phyloP scores from a whole-genome alignment of 2,888 invertebrate genomes.

The Nasonia oneida region DNA sequence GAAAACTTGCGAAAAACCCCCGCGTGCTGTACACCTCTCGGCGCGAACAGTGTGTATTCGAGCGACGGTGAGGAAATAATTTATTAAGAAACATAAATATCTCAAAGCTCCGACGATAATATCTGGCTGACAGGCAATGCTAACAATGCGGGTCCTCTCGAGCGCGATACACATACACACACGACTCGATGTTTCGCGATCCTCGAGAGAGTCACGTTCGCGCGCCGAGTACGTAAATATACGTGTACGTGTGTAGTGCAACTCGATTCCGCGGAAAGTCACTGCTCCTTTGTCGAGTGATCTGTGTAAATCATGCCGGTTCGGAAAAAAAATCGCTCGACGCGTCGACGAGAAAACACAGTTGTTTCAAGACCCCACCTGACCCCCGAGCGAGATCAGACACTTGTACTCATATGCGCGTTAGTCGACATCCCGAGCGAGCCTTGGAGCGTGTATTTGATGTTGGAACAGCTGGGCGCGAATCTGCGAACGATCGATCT shows the following conservation, averaged over 20 bases:
- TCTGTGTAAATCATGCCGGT: not conserved
- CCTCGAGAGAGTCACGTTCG: slow-evolving; percentile 25
- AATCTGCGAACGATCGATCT: too few relatives aligned
- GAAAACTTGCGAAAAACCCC: slow-evolving; percentile 54
- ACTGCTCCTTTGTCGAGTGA: not conserved
- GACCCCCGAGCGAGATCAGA: too few relatives aligned
- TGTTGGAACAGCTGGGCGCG: too few relatives aligned
- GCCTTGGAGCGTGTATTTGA: too few relatives aligned
- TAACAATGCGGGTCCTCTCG: slow-evolving; percentile 61
- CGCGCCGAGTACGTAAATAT: not conserved
- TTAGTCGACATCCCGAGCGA: too few relatives aligned
- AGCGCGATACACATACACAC: not conserved
- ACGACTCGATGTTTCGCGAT: slow-evolving; percentile 37
- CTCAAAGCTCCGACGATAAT: slow-evolving; percentile 48
- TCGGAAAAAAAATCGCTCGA: not conserved
- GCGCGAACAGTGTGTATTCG: slow-evolving; percentile 10
- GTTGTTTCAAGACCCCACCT: too few relatives aligned
- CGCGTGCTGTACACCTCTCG: not conserved
- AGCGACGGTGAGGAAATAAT: slow-evolving; percentile 53
- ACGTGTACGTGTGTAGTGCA: not conserved
- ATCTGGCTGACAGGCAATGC: slow-evolving; percentile 56
- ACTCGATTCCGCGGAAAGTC: slow-evolving; percentile 1
- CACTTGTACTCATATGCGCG: too few relatives aligned
- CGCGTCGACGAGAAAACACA: not conserved
- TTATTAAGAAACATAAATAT: slow-evolving; percentile 61